Percentiles rank a stretch among this genome's conserved stretches.
Evolutionary conservation across 2,888 invertebrate species (phyloP).

Genomic region (Apamea epomidion): DNA sequence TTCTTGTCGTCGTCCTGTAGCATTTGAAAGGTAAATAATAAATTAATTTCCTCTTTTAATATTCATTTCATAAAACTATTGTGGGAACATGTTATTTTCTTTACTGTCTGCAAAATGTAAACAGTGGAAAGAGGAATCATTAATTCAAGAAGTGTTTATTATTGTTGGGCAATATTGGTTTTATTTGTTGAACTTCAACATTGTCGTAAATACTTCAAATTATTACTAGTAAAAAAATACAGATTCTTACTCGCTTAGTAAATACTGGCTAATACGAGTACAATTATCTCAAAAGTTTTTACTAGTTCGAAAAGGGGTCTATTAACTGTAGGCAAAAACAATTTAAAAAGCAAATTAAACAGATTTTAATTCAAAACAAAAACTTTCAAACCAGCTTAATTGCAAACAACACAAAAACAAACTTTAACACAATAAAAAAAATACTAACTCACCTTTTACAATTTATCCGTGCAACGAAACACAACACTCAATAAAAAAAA

Average conservation of each 20-base stretch:
- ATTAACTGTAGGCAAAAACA: background rate
- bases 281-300: background rate
- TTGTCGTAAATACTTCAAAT: background rate
- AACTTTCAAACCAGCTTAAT: constrained; percentile 6
- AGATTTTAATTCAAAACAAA: background rate
- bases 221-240: background rate
- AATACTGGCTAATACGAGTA: background rate
- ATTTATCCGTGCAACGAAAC: constrained; percentile 63
- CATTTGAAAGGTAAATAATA: background rate
- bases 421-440: constrained; percentile 19
- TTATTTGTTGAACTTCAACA: no score
- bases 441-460: constrained; percentile 55
- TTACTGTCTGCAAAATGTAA: background rate
- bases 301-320: background rate
- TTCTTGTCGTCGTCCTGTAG: background rate
- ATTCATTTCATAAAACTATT: background rate
- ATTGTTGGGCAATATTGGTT: background rate
- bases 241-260: background rate
- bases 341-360: background rate
- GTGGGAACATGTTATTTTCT: background rate
- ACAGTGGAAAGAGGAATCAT: background rate
- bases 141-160: background rate
- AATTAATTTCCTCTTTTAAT: no score
- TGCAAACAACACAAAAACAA: constrained; percentile 37
- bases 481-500: constrained; percentile 63